A percentile compares a stretch with the other conserved stretches of the same genome.
Conservation (phyloP, 2,113 vertebrate genomes). For the Neolamprologus sp. region DNA sequence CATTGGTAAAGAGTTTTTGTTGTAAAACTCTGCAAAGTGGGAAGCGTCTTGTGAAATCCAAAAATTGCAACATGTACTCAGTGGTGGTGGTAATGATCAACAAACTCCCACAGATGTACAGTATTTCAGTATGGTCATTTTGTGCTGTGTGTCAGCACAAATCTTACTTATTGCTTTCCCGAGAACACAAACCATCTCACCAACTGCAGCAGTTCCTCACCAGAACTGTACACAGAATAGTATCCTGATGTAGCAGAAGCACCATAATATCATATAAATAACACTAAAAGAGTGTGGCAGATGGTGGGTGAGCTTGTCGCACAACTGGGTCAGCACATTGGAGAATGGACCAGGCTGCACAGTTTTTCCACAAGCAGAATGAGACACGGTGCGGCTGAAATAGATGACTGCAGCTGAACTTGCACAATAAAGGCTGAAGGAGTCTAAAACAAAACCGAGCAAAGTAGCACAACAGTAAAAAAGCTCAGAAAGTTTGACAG, state of each 20-base stretch:
- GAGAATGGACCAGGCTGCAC: neutral
- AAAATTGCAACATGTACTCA: neutral
- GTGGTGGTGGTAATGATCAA: neutral
- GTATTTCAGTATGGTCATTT: neutral
- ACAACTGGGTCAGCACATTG: conserved; percentile 27
- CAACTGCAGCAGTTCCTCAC: neutral
- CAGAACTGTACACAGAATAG: neutral
- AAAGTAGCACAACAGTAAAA: neutral
- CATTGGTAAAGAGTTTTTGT: neutral
- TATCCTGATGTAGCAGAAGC: neutral
- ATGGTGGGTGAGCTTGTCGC: conserved; percentile 6
- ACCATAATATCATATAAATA: conserved; percentile 14
- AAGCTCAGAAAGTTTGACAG: neutral
- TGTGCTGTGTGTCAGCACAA: neutral
- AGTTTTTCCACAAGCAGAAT: neutral
- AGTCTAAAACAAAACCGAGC: neutral
- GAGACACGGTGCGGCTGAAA: neutral
- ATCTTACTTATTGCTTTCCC: neutral
- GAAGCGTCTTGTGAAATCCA: neutral
- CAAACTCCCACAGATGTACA: neutral
- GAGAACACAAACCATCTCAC: neutral
- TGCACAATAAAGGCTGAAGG: neutral
- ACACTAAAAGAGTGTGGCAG: conserved; percentile 11
- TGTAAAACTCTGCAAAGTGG: neutral
- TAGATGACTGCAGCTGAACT: conserved; percentile 11